Evolutionary conservation across 2,888 invertebrate species (phyloP), one percentile per base, ranked within the genome.

Genomic region (Andrena camellia): DNA sequence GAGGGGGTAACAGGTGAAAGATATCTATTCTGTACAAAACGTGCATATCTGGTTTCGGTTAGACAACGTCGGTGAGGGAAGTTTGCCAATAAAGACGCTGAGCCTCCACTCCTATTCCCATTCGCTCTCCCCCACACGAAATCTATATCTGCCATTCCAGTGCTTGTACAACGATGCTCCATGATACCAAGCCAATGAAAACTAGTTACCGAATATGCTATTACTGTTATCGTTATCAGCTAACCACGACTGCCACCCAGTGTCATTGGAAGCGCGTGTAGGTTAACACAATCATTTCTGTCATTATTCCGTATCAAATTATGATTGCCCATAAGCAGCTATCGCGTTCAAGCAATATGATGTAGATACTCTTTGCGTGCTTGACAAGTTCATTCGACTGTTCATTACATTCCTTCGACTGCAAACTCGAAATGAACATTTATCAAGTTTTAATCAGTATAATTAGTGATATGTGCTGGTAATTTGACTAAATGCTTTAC

Each of bases 21-120:
- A 48, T 31, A 52, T 68, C 17, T 54, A 50, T 68, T 35, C 54
- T 54, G 13, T 31, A 50, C 67, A 35, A 54, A 57, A 57, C 57
- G 10, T 26, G 57, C 26, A 23, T 57, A 23, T 57, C 20, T 57
- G 57, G 23, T 23, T 54, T 20, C 23, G 20, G 57, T 57, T 57
- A 20, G 57, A 23, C 57, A 23, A 26, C 23, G 57, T 57, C 10
- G 57, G 10, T 10, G 23, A 20, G 57, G 57, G 57, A 57, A 57
- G 57, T 57, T 57, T 26, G 57, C 57, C 57, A 57, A 57, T 57
- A 57, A 57, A 57, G 57, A 57, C 57, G 57, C 57, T 57, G 57
- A 57, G 23, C 23, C 57, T 57, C 57, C 23, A 42, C 26, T 57
- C 23, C 57, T 57, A 57, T 57, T 57, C 23, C 57, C 57, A 57